These are phyloP conservation scores for Cygnus atratus DNA, from an alignment of 2,113 vertebrate species.

Conservation along the genomic window DNA sequence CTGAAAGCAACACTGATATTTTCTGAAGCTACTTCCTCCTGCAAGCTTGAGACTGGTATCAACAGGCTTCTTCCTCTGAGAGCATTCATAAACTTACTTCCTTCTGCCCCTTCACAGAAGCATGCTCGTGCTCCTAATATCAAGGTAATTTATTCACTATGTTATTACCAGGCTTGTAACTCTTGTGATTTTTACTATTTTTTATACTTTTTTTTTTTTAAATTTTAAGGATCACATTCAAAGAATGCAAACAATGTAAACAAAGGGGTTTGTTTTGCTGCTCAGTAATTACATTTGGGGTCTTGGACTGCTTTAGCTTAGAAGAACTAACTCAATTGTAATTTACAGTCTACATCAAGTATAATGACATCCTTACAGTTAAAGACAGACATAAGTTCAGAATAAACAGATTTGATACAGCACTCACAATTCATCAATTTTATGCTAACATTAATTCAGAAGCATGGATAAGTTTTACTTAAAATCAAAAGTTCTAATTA, in stretches of 20 bases:
- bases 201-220: background rate
- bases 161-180: background rate
- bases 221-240: background rate
- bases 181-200: background rate
- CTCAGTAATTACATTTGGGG: background rate
- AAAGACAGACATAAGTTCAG: background rate
- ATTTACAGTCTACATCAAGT: background rate
- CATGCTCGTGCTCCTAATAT: background rate
- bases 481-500: background rate
- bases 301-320: background rate
- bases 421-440: background rate
- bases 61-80: background rate
- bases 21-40: background rate
- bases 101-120: accelerated
- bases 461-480: background rate
- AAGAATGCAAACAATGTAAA: background rate
- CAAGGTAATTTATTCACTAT: background rate
- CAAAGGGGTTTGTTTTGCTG: background rate
- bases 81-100: background rate
- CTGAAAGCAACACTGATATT: background rate
- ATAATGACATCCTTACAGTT: background rate
- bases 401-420: background rate
- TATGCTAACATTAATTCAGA: background rate
- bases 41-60: background rate
- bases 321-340: background rate